Base-by-base conservation (phyloP, 1,140 invertebrate species). In the Drosophila equinoxialis region DNA sequence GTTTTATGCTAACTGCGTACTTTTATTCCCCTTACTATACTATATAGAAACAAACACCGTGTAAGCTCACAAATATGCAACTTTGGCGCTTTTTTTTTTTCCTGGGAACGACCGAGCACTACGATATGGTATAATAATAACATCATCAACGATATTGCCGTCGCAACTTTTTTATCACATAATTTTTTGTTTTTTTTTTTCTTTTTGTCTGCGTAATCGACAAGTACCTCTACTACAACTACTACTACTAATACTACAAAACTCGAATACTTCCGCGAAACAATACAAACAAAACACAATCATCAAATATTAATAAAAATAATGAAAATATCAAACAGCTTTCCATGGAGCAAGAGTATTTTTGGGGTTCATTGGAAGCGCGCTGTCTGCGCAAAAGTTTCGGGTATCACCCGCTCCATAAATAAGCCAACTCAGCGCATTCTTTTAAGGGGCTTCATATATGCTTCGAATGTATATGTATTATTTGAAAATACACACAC, bases 21-120 rank as follows among this genome's bases (percentile, higher is more conserved):
- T 59, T 59, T 59, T n/a, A 10, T 58, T 58, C 30, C 57, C 57
- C 57, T 58, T 37, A 37, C 8, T 17, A 14, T 35, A 30, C 55
- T 17, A 17, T 20, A 57, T 37, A 39, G 4, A 59, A 37, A 37
- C n/a, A 17, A 20, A 20, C 14, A 20, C 33, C 33, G 33, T 39
- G 57, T 59, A 59, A 59, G 57, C 33, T 59, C 14, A 59, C 30
- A 59, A 59, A 59, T 59, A 59, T 59, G 57, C 57, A 59, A 59
- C 33, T 35, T 17, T 37, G 57, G 57, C 57, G 57, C 45, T 51
- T 51, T 58, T 58, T 59, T 59, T 37, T 59, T 59, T 23, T 39
- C 57, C 57, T 59, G 57, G 57, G 57, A 59, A 59, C 57, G 1
- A 10, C 17, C 14, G 35, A 37, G 17, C 23, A 59, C 30, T 30